Base-by-base conservation (phyloP, 2,113 vertebrate genomes). In the Meleagris gallopavo region DNA sequence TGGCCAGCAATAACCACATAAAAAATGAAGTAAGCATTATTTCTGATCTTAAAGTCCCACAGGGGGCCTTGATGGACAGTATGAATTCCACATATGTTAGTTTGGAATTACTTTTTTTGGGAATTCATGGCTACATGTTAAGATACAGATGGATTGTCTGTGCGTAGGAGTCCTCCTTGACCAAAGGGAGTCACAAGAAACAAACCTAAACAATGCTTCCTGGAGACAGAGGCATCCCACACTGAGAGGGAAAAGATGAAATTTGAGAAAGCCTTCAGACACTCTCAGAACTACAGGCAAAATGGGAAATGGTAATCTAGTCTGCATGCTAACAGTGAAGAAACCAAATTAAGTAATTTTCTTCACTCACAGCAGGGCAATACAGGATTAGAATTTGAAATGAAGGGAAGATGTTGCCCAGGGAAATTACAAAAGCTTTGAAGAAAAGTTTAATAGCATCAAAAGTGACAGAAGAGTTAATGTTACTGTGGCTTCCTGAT, bases 171-270 rank as follows among this genome's bases (percentile, higher is more conserved):
- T 18, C 22, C 32, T 46, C 60, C 32, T 52, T n/a, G 30, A 3
- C 29, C 27, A 27, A 30, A 16, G 16, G 50, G 30, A 74, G 7
- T 3, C 4, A 8, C 6, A 13, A 48, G 6, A 30, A 20, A 10
- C 2, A 2, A 45, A 13, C 79, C 13, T n/a, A 57, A 48, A 61
- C 21, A 10, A 0, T 2, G 3, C 19, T 20, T 11, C 14, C 32
- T 10, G 13, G 20, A 83, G 9, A 12, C 6, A 8, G 12, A 5
- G 30, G 10, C 58, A 57, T 12, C 4, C 6, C 25, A 66, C 27
- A 8, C 38, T 14, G 11, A 27, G 16, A 40, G 18, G 24, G 17
- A 34, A 36, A 25, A 38, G 46, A 71, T 29, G 40, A 36, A 11
- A 21, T 45, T 20, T 30, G 18, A 40, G 64, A n/a, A 2, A 19